Evolutionary conservation across 2,888 invertebrate genomes (phyloP).

Genomic region (Mimachlamys varia): DNA sequence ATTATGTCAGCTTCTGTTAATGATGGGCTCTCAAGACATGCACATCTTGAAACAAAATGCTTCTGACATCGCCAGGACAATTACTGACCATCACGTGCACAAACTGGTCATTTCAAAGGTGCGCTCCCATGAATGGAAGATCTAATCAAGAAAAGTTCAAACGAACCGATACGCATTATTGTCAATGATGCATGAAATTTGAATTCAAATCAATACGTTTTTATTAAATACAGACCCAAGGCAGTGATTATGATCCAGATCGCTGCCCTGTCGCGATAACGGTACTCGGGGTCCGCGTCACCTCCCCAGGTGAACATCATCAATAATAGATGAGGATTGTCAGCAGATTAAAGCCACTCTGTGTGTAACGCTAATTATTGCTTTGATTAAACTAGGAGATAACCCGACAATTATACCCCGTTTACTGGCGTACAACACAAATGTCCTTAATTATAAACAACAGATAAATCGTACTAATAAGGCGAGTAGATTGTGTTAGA

Average conservation of each 20-base stretch:
- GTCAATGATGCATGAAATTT: conserved; percentile 5
- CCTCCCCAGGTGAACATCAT: not conserved
- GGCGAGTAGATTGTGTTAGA: not conserved
- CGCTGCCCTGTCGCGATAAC: not conserved
- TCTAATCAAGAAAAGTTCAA: not conserved
- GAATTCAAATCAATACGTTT: conserved; percentile 1
- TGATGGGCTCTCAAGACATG: not conserved
- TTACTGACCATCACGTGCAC: not conserved
- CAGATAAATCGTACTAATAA: conserved; percentile 11
- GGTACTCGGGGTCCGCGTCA: not conserved
- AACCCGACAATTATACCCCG: not conserved
- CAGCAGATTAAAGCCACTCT: not conserved
- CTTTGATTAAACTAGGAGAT: not conserved
- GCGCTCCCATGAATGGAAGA: not conserved
- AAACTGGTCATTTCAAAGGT: not conserved
- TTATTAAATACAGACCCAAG: conserved; percentile 5
- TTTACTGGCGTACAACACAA: conserved; percentile 13
- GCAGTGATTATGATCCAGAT: not conserved
- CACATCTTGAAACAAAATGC: not conserved
- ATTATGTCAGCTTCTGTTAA: not conserved
- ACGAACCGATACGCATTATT: not conserved
- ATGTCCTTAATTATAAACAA: conserved; percentile 31
- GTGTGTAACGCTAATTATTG: not conserved
- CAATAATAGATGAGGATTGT: not conserved
- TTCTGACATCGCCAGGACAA: not conserved